Percentiles rank a stretch among this genome's conserved stretches.
Evolutionary conservation across 2,113 vertebrate species (phyloP).

Genomic region (Microtus montanus): DNA sequence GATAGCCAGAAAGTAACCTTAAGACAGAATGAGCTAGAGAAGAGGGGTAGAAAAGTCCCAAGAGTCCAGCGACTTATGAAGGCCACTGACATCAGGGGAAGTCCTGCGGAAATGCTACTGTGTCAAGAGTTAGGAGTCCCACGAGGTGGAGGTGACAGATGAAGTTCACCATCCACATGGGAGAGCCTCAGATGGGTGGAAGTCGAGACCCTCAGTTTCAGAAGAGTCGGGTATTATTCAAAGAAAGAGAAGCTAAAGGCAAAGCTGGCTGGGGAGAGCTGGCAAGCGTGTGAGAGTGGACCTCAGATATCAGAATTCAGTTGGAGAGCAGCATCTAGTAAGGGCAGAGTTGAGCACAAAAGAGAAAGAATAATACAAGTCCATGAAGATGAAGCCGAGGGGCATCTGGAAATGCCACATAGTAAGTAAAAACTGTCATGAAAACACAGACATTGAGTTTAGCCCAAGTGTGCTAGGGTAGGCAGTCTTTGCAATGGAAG

Average conservation of each 20-base stretch:
- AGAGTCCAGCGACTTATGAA: not conserved
- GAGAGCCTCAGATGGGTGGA: not conserved
- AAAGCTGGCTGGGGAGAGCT: not conserved
- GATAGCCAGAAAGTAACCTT: not conserved
- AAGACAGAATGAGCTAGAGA: not conserved
- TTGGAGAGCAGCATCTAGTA: not conserved
- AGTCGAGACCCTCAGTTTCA: not conserved
- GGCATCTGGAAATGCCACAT: rapidly evolving
- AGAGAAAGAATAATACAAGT: not conserved
- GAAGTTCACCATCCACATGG: not conserved
- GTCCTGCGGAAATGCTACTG: not conserved
- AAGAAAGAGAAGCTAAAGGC: not conserved
- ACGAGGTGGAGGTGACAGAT: not conserved
- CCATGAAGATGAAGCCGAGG: not conserved
- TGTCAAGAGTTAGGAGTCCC: not conserved
- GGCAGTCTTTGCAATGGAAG: not conserved
- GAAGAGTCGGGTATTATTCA: not conserved
- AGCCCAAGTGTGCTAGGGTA: not conserved
- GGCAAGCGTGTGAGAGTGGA: not conserved
- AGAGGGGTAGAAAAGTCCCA: not conserved
- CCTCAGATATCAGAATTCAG: not conserved
- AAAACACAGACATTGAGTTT: not conserved
- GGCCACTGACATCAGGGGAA: too few relatives aligned
- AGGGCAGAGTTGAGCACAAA: not conserved
- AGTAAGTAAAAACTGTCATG: not conserved